These are phyloP conservation scores for Caranx melampygus DNA, from an alignment of 2,113 vertebrate species.

Conservation along the genomic window DNA sequence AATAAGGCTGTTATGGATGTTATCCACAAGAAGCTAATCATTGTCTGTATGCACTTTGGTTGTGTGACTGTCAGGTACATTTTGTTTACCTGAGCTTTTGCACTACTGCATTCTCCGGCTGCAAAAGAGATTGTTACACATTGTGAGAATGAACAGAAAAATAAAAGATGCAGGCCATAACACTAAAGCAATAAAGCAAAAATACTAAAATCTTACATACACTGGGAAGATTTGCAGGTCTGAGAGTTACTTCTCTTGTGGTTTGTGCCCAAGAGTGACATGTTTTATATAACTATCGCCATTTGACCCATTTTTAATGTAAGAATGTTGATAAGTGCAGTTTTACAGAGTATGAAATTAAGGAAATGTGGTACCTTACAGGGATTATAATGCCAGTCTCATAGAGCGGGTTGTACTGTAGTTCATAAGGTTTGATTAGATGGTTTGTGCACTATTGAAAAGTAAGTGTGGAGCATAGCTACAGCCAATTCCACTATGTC, in stretches of 20 bases:
- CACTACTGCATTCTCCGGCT: neutral
- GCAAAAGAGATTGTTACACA: neutral
- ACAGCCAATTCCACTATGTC: conserved; percentile 66
- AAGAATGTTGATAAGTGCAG: conserved; percentile 13
- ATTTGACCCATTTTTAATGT: conserved; percentile 13
- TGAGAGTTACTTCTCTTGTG: neutral
- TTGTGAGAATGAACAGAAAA: neutral
- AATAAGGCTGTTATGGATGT: neutral
- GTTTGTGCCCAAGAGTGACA: neutral
- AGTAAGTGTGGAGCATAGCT: conserved; percentile 48
- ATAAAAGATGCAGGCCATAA: neutral
- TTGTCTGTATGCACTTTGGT: neutral
- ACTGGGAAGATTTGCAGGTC: neutral
- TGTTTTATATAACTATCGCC: conserved; percentile 5
- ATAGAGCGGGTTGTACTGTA: conserved; percentile 46
- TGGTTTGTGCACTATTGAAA: conserved; percentile 66
- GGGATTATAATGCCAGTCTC: conserved; percentile 23
- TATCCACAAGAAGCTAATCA: neutral
- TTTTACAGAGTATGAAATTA: conserved; percentile 23
- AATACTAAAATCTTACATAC: neutral
- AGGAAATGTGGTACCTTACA: conserved; percentile 16
- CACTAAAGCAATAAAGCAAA: neutral
- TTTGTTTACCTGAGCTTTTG: neutral
- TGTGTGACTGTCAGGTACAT: too few relatives aligned
- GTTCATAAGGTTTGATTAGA: conserved; percentile 65